Base-by-base conservation (phyloP, 2,888 invertebrate species). In the Aphodius granarius region DNA sequence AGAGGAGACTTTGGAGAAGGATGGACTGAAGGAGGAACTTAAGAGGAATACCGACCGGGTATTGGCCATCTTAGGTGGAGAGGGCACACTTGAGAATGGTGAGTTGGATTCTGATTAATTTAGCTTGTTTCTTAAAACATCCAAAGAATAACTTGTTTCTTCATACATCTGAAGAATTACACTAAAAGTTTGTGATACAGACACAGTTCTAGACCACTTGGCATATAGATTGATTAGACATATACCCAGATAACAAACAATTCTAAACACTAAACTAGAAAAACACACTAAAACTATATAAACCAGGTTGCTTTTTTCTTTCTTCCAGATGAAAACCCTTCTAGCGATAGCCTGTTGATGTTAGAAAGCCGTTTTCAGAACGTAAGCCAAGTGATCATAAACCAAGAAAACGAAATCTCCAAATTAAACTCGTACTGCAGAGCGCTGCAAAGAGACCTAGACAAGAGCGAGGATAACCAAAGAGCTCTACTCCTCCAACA, bases 361-460 rank as follows among this genome's bases (percentile, higher is more conserved):
- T 85, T 95, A 73, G 95, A 95, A 83, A 92, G 92, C 15, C 93
- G 94, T 82, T 90, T 94, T 77, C 91, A 93, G 80, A 90, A 94
- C 72, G 93, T 94, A 2, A 92, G 94, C 19, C 92, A 94, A 84
- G 90, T 94, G 75, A 91, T 95, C 2, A 90, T 92, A 72, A 90
- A 91, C 82, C 95, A 95, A 78, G 94, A 95, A 81, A 88, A 92
- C 43, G 94, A 95, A 87, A 93, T 95, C 72, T 91, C 92, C 20
- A 89, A 92, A 80, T 85, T 95, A 73, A 90, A 94, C 74, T 90
- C 91, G 2, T 89, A 92, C 78, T 94, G 94, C 83, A 90, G 93
- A 80, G 91, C 91, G 78, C 85, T 95, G 74, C 94, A 94, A 83
- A 88, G 91, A 82, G 93, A 94, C 84, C 87, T 93, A 83, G 92